Evolutionary conservation across 2,113 vertebrate species (phyloP), one percentile per base, ranked within the genome.

Genomic region (Anguilla rostrata): DNA sequence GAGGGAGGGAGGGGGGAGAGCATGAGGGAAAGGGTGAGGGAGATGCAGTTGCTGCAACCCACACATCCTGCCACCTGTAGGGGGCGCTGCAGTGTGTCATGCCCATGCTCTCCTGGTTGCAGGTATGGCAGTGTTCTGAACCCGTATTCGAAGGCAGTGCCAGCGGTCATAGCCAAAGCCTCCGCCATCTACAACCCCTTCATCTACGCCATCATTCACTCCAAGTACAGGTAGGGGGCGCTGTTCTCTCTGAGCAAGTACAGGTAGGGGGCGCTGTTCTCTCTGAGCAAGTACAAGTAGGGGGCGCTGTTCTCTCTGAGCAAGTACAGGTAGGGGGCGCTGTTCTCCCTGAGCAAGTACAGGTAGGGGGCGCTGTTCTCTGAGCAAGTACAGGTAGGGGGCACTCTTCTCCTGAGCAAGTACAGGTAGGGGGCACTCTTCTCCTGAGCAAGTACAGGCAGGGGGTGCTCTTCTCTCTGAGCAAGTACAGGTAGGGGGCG

Each of bases 121-220:
- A 98, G 98, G 89, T 94, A 99, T 0, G 91, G 96, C 0, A 93
- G 96, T 0, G 53, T 97, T 78, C 92, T 99, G 83, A 96, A 96
- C 0, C 97, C 97, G 1, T 97, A 97, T 91, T 95, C 95, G 92
- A 98, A 96, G 87, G 95, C 97, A 0, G 94, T 99, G 84, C 98
- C 98, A 39, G 98, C 97, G 16, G 93, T 99, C 91, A 98, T 98
- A 84, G 98, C 98, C 90, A 99, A 99, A 91, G 96, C 98, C 86
- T 99, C 98, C 49, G 93, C 97, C 41, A 97, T 99, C 91, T 97
- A 99, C 93, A 99, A 99, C 87, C 98, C 98, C 78, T 97, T 99
- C 83, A 96, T 99, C 92, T 99, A 99, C 0, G 98, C 98, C 84
- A 97, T 99, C 88, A 96, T 95, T 81, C 98, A 99, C 89, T 95